Percentiles rank a stretch among this genome's conserved stretches.
Evolutionary conservation across 2,113 vertebrate species (phyloP).

Genomic region (Poecilia latipinna): DNA sequence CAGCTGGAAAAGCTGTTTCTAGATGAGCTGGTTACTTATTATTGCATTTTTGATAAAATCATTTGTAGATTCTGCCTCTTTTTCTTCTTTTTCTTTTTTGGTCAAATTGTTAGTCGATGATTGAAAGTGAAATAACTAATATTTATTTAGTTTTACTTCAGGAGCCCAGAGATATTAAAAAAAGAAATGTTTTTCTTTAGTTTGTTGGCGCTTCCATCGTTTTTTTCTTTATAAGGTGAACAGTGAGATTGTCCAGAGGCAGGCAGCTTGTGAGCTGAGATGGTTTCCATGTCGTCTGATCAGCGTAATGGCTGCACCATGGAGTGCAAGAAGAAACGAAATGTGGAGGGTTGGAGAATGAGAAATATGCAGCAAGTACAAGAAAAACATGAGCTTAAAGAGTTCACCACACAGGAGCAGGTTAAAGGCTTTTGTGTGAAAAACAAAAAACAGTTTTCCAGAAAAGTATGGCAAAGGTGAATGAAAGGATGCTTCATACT

Average conservation of each 20-base stretch:
- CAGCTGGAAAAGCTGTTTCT: slow-evolving; percentile 1
- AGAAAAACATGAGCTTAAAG: background rate
- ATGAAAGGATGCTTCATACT: background rate
- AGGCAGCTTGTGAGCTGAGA: background rate
- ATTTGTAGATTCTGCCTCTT: background rate
- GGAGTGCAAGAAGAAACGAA: background rate
- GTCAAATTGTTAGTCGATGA: background rate
- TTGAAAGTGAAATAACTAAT: background rate
- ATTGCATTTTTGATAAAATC: background rate
- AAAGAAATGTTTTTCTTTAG: background rate
- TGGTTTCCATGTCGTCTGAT: background rate
- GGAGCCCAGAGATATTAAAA: too few species aligned
- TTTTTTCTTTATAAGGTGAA: slow-evolving; percentile 41
- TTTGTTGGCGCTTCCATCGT: slow-evolving; percentile 30
- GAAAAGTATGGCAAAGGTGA: too few species aligned
- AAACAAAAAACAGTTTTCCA: too few species aligned
- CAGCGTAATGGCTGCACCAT: background rate
- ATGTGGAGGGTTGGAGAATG: too few species aligned
- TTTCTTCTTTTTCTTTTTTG: background rate
- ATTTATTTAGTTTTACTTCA: background rate
- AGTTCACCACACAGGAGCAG: background rate
- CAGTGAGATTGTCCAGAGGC: background rate
- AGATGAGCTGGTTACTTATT: slow-evolving; percentile 29
- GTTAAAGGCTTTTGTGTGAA: too few species aligned
- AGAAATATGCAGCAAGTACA: background rate